Evolutionary conservation across 2,113 vertebrate genomes (phyloP).

Genomic region (Ochotona curzoniae): DNA sequence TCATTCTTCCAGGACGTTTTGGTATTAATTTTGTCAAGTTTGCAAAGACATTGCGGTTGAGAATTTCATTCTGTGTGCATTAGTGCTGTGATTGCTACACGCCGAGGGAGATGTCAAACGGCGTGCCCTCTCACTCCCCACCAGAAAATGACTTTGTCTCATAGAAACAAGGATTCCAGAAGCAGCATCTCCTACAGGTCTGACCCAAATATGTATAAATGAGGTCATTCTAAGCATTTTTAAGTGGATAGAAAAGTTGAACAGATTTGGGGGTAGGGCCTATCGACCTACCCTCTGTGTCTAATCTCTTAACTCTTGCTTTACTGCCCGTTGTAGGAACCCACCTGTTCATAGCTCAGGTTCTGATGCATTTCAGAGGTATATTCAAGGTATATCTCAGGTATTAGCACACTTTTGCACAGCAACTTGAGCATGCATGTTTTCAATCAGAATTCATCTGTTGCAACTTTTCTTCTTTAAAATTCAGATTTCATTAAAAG

Average conservation of each 20-base stretch:
- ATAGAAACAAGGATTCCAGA: background rate
- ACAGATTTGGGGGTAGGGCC: background rate
- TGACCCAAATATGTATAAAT: background rate
- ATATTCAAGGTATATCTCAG: background rate
- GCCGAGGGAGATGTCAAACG: background rate
- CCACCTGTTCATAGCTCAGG: background rate
- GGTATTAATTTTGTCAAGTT: conserved; percentile 22
- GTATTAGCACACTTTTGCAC: background rate
- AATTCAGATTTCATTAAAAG: conserved; percentile 35
- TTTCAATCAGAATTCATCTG: background rate
- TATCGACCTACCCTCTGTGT: background rate
- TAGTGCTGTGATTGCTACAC: background rate
- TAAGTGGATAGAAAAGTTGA: background rate
- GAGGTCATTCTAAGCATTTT: background rate
- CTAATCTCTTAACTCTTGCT: background rate
- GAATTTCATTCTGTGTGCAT: background rate
- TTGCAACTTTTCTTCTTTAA: background rate
- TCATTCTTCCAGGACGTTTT: conserved; percentile 37
- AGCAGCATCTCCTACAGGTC: background rate
- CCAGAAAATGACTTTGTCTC: background rate
- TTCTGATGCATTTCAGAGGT: conserved; percentile 5
- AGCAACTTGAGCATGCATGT: background rate
- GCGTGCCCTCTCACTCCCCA: background rate
- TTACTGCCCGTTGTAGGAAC: background rate
- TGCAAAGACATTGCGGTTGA: background rate